Base-by-base conservation (phyloP, 2,797 vertebrate species). In the Thunnus albacares region DNA sequence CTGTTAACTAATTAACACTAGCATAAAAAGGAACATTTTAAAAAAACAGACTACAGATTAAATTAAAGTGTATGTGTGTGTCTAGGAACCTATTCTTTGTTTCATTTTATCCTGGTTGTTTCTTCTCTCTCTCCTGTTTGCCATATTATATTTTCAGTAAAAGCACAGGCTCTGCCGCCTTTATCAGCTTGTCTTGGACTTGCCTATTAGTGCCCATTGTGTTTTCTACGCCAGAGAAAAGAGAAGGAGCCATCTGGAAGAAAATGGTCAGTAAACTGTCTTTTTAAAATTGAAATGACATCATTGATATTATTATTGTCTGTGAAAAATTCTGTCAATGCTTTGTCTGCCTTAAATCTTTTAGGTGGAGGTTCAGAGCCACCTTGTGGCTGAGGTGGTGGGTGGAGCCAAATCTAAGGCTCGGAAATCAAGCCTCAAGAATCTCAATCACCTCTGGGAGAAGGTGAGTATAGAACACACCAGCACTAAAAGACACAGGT, bases 321-420 rank as follows among this genome's bases (percentile, higher is more conserved):
- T 45, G 41, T 67, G 30, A 56, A 56, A 58, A 43, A 14, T 43
- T 2, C 35, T 17, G 15, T 47, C 14, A 57, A 2, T 43, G 51
- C 55, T 58, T 73, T 53, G 1, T 69, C 10, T 80, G 59, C 63
- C 51, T 2, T 61, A 22, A 11, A 24, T 65, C 51, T 66, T 63
- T 49, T 89, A 99, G 98, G 97, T 99, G 88, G 98, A 99, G 81
- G 96, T 98, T 81, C 98, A 99, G 89, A 97, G 97, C 86, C 93
- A 97, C 84, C 95, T 99, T 14, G 86, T 98, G 61, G 87, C 97
- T 45, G 98, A 99, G 88, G 96, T 98, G 64, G 90, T 98, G 65
- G 98, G 98, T 5, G 98, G 97, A 74, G 98, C 97, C 69, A 97
- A 97, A 65, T 94, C 87, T 77, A 97, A 95, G 0, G 96, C 97